phyloP scores from a whole-genome alignment of 1,140 invertebrate species.

The Trachymyrmex septentrionalis region DNA sequence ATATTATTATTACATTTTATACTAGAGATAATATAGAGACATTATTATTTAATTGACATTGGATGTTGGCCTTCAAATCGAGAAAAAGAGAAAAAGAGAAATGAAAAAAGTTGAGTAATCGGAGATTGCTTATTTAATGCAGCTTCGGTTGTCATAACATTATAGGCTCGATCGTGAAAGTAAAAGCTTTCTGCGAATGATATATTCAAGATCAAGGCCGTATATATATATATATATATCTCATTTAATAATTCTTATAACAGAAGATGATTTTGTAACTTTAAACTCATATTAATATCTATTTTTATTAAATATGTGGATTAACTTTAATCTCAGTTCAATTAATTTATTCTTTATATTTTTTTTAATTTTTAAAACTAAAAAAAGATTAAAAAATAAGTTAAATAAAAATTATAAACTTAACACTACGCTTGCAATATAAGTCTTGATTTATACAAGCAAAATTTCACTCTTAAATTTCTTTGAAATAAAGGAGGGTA shows the following conservation, averaged over 20 bases:
- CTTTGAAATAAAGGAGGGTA: no score
- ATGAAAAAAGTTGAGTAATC: background rate
- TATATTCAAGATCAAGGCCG: constrained; percentile 1
- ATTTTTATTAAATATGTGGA: no score
- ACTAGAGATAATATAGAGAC: background rate
- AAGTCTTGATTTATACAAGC: no score
- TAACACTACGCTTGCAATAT: no score
- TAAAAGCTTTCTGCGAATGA: background rate
- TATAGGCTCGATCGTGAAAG: background rate
- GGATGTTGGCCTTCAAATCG: background rate
- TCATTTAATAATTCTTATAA: background rate
- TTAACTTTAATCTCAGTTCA: no score
- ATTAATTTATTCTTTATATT: no score
- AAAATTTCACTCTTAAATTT: no score
- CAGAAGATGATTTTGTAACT: background rate
- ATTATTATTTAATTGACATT: background rate
- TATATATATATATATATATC: background rate
- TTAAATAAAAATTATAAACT: no score
- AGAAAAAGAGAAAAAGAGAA: background rate
- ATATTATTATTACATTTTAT: no score
- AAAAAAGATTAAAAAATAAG: no score
- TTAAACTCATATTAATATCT: background rate
- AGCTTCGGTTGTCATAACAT: background rate
- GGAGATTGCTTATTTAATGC: background rate
- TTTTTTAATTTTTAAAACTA: no score